Percentiles rank a stretch among this genome's conserved stretches.
These are phyloP conservation scores for Euwallacea fornicatus DNA, from an alignment of 1,140 invertebrate species.

Conservation along the genomic window DNA sequence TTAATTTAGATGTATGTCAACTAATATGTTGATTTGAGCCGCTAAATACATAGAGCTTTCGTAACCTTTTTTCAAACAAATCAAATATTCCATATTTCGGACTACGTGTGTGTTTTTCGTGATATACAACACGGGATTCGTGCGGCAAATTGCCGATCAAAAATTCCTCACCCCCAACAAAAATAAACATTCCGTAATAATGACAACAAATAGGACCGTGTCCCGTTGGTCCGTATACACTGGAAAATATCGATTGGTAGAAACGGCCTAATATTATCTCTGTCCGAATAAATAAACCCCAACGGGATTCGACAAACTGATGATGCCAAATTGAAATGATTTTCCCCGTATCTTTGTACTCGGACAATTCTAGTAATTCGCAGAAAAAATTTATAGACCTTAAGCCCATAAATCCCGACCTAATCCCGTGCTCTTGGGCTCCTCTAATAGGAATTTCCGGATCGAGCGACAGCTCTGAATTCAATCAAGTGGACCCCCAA, in stretches of 20 bases:
- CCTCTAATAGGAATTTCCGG: conserved; percentile 14
- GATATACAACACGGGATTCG: conserved; percentile 19
- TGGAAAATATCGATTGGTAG: not conserved
- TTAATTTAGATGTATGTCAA: too few relatives aligned
- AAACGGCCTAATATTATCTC: not conserved
- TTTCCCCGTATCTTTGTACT: not conserved
- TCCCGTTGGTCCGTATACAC: not conserved
- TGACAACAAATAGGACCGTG: conserved; percentile 14
- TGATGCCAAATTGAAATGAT: conserved; percentile 1
- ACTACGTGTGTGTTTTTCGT: conserved; percentile 19
- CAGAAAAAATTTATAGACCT: too few relatives aligned
- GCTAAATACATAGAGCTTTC: too few relatives aligned
- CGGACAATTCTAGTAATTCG: not conserved
- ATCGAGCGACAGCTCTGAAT: conserved; percentile 13
- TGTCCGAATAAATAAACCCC: conserved; percentile 3
- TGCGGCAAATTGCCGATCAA: conserved; percentile 29
- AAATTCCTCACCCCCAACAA: conserved; percentile 14
- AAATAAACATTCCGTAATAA: conserved; percentile 24
- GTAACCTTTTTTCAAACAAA: conserved; percentile 10
- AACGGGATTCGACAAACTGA: conserved; percentile 6
- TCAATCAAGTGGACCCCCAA: conserved; percentile 24
- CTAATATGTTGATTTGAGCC: too few relatives aligned
- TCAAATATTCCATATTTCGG: conserved; percentile 30
- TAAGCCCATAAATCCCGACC: not conserved
- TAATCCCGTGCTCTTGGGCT: not conserved